Percentiles rank a stretch among this genome's conserved stretches.
phyloP scores from a whole-genome alignment of 2,113 vertebrate genomes.

The Mixornis gularis region DNA sequence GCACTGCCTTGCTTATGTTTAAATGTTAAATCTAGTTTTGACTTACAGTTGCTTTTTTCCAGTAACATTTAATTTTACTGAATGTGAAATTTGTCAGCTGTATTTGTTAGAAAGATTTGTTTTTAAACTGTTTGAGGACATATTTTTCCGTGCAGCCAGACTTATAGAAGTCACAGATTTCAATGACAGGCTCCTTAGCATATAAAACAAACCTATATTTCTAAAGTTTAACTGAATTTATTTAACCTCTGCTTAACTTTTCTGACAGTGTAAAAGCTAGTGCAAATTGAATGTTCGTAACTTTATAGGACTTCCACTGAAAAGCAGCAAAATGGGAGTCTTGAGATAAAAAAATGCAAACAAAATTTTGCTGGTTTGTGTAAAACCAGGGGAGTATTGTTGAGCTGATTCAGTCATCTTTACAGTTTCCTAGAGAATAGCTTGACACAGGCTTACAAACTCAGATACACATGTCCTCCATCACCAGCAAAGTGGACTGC shows the following conservation, averaged over 20 bases:
- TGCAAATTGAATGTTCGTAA: neutral
- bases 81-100: neutral
- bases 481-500: neutral
- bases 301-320: neutral
- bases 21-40: neutral
- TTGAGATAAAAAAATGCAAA: neutral
- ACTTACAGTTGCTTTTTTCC: neutral
- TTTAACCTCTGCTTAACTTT: neutral
- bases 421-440: neutral
- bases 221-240: neutral
- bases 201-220: neutral
- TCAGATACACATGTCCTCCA: neutral
- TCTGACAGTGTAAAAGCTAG: neutral
- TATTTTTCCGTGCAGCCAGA: neutral
- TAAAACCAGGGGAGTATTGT: neutral
- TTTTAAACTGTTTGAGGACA: neutral
- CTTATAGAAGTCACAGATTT: neutral
- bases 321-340: neutral
- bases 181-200: neutral
- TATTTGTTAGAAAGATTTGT: neutral
- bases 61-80: neutral
- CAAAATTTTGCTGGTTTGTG: neutral
- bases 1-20: neutral
- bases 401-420: neutral
- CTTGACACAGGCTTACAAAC: neutral